A percentile compares a stretch with the other conserved stretches of the same genome.
Conservation (phyloP, 1,140 invertebrate genomes). For the Episyrphus balteatus region DNA sequence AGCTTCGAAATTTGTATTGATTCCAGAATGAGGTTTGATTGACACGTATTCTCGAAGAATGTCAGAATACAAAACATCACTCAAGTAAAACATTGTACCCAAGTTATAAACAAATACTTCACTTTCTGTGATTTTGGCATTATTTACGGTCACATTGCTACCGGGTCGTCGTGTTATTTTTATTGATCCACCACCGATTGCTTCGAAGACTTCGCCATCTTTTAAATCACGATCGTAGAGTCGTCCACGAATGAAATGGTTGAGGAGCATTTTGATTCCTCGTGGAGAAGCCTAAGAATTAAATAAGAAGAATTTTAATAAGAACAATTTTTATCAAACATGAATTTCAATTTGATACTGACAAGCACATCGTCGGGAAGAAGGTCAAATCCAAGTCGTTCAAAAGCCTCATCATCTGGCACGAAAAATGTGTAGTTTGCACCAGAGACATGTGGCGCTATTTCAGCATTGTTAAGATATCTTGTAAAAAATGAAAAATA, state of each 20-base stretch:
- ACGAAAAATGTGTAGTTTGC: conserved; percentile 53
- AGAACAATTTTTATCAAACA: background rate
- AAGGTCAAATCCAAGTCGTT: conserved; percentile 41
- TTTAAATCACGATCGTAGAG: conserved; percentile 47
- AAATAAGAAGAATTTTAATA: background rate
- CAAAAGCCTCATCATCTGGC: conserved; percentile 47
- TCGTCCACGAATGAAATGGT: conserved; percentile 49
- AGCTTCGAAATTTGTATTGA: conserved; percentile 14
- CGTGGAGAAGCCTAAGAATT: conserved; percentile 36
- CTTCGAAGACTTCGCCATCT: conserved; percentile 40
- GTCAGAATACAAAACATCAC: conserved; percentile 43
- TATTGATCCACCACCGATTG: conserved; percentile 44
- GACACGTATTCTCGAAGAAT: conserved; percentile 26
- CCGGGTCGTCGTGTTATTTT: conserved; percentile 40
- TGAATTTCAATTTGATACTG: conserved; percentile 2
- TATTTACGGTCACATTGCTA: conserved; percentile 42
- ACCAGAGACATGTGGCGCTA: conserved; percentile 45
- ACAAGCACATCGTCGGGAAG: conserved; percentile 46
- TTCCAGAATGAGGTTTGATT: conserved; percentile 23
- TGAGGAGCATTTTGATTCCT: conserved; percentile 45
- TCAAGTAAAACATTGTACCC: conserved; percentile 50
- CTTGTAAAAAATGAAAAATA: conserved; percentile 10
- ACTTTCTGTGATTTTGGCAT: conserved; percentile 44
- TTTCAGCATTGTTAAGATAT: conserved; percentile 46
- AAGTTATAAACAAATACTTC: conserved; percentile 51